Evolutionary conservation across 2,797 vertebrate species (phyloP).

Genomic region (Etheostoma nigrum): DNA sequence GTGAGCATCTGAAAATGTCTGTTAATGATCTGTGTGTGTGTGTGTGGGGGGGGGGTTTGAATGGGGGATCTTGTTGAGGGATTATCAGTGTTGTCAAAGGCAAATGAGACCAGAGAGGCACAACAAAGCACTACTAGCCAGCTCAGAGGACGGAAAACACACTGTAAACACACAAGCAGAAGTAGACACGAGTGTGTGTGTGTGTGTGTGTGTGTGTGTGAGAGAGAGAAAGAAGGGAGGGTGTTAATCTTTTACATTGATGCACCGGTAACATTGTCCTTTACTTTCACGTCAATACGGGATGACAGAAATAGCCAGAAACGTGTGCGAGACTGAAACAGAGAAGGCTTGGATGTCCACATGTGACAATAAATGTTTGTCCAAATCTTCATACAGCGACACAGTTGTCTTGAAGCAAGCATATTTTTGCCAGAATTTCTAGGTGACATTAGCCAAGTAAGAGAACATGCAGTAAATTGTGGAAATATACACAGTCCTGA

Average conservation of each 20-base stretch:
- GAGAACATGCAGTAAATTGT: background rate
- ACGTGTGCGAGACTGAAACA: background rate
- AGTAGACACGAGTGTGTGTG: background rate
- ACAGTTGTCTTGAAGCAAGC: background rate
- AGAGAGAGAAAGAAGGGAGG: background rate
- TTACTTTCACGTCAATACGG: slow-evolving; percentile 24
- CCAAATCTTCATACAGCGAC: slow-evolving; percentile 28
- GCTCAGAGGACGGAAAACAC: slow-evolving; percentile 47
- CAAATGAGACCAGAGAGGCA: slow-evolving; percentile 65
- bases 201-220: background rate
- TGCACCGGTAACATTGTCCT: slow-evolving; percentile 9
- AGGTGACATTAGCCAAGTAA: slow-evolving; percentile 29
- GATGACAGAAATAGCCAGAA: background rate
- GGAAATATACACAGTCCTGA: background rate
- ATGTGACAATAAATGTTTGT: slow-evolving; percentile 20
- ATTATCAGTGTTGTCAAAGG: slow-evolving; percentile 75
- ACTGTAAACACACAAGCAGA: slow-evolving; percentile 45
- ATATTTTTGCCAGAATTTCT: slow-evolving; percentile 5
- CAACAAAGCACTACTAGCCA: slow-evolving; percentile 47
- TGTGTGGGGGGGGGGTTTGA: slow-evolving; percentile 38
- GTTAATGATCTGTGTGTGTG: slow-evolving; percentile 7
- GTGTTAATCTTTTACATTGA: slow-evolving; percentile 23
- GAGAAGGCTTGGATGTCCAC: slow-evolving; percentile 16
- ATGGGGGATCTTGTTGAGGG: slow-evolving; percentile 63
- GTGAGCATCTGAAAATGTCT: slow-evolving; percentile 69